A percentile compares a stretch with the other conserved stretches of the same genome.
Evolutionary conservation across 64 coral and sea anemone species (phyloP).

Genomic region (Montipora efflorescens): DNA sequence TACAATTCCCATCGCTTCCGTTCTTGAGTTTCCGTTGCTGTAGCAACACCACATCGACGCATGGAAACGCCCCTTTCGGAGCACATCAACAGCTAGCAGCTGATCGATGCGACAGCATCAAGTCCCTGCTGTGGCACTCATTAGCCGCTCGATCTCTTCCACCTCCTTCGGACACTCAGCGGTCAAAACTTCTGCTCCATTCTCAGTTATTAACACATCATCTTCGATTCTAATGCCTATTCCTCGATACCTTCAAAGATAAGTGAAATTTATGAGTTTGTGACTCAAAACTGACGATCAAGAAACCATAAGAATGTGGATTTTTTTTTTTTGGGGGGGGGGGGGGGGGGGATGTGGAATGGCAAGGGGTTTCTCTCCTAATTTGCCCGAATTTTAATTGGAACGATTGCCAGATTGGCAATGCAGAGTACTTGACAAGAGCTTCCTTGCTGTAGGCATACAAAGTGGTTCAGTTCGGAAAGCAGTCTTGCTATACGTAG

Average conservation of each 20-base stretch:
- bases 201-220: conserved; percentile 89
- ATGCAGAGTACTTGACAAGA: no score
- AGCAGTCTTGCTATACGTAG: no score
- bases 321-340: no score
- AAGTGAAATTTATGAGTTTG: neutral
- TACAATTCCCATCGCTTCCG: no score
- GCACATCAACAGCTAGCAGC: no score
- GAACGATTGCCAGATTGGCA: no score
- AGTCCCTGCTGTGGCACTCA: conserved; percentile 25
- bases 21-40: neutral
- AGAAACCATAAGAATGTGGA: neutral
- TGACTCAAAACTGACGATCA: neutral
- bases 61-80: no score
- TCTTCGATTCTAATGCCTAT: conserved; percentile 97
- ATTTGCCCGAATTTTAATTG: no score
- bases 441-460: no score
- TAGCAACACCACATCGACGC: neutral
- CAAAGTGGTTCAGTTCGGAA: no score
- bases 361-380: no score
- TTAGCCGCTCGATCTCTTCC: conserved; percentile 85
- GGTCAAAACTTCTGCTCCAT: conserved; percentile 79
- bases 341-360: no score
- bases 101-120: neutral
- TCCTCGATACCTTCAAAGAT: conserved; percentile 77
- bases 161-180: conserved; percentile 90